Base-by-base conservation (phyloP, 2,113 vertebrate species). In the Rousettus leschenaultii region DNA sequence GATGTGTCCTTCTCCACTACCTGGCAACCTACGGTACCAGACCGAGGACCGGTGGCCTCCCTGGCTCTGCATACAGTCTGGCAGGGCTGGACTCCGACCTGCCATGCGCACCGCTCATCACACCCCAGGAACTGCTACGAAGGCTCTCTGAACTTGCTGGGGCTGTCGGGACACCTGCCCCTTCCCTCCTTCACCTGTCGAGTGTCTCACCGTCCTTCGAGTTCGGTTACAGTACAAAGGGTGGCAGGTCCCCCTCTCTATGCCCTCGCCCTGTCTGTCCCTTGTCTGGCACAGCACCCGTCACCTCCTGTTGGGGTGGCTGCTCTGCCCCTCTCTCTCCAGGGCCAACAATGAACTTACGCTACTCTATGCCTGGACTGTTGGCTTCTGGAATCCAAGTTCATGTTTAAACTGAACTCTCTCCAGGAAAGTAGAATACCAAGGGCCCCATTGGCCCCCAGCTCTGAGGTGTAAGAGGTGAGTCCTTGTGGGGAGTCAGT, bases 201-300 rank as follows among this genome's bases (percentile, higher is more conserved):
- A 28, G 18, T 3, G 16, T n/a, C 1, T 13, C 5, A 0, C 5
- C 33, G 28, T 45, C 43, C 63, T 74, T 43, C 30, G 55, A 40
- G 78, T 33, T 68, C n/a, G 24, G 75, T 6, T 0, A 2, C 10
- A n/a, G 63, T 2, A 12, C 75, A 10, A 13, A 73, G 74, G 38
- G 43, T 12, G n/a, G 21, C 18, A 3, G 74, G 14, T 57, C 65
- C 8, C 7, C 19, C 51, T 40, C 45, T 26, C 45, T 26, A 26
- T 40, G 35, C 21, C 80, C 38, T 40, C 15, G 7, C 6, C n/a
- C 22, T 35, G 24, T 26, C 63, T 16, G 19, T 5, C 5, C 24
- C 1, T 19, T 35, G 0, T 1, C 3, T 18, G 59, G 26, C 5
- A 15, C 0, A 1, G 2, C 0, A 10, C 71, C 45, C 1, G 3